Evolutionary conservation across 2,888 invertebrate species (phyloP).

Genomic region (Dysmachus trigonus): DNA sequence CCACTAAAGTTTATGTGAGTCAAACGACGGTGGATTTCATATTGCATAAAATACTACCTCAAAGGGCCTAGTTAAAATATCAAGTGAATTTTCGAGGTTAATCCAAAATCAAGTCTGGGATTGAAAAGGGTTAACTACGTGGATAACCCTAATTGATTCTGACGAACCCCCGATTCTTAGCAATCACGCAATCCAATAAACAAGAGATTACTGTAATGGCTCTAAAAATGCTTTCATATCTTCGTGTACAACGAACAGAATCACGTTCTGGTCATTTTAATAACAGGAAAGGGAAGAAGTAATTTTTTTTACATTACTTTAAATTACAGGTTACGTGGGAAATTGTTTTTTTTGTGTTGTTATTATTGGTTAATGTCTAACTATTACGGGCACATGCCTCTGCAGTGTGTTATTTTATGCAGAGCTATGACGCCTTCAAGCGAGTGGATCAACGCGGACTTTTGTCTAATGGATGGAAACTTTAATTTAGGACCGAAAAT

Average conservation of each 20-base stretch:
- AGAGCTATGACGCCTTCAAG: not conserved
- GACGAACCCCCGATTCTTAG: not conserved
- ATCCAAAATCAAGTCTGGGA: not conserved
- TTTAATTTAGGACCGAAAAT: not conserved
- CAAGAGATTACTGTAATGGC: not conserved
- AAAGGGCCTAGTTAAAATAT: not conserved
- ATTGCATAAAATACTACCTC: no score
- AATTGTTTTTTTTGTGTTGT: not conserved
- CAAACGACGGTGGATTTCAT: no score
- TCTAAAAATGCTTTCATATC: not conserved
- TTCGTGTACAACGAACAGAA: not conserved
- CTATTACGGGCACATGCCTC: not conserved
- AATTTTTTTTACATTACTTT: not conserved
- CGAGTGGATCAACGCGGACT: not conserved
- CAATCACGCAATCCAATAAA: not conserved
- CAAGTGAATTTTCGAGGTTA: not conserved
- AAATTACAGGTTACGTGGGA: not conserved
- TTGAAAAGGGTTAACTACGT: not conserved
- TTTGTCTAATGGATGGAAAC: not conserved
- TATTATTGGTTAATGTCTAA: not conserved
- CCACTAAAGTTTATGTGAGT: no score
- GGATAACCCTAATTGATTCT: not conserved
- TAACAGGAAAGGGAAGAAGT: not conserved
- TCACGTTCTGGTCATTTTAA: not conserved
- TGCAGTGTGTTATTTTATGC: not conserved